These are phyloP conservation scores for Casuarius casuarius DNA, from an alignment of 2,113 vertebrate species.

Conservation along the genomic window DNA sequence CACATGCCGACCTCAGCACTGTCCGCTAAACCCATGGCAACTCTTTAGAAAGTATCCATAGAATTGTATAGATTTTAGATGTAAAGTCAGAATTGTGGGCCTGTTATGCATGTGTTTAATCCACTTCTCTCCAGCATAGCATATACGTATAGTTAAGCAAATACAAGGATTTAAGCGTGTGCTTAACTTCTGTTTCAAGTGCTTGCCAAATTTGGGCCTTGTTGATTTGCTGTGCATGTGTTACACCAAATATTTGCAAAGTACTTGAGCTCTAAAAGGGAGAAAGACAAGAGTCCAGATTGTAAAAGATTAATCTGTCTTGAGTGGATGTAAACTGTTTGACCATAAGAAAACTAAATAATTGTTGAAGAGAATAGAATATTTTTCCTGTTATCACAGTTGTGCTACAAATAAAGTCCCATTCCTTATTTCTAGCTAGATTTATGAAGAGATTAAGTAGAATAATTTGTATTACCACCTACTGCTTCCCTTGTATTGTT, in stretches of 20 bases:
- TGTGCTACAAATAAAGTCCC: background rate
- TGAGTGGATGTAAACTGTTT: background rate
- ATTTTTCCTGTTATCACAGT: background rate
- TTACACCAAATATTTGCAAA: constrained; percentile 11
- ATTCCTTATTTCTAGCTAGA: background rate
- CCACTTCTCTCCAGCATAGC: background rate
- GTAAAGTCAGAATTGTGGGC: background rate
- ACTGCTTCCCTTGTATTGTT: background rate
- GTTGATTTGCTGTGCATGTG: background rate
- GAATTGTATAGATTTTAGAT: background rate
- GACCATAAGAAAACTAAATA: background rate
- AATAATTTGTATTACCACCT: background rate
- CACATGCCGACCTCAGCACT: background rate
- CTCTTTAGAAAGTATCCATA: background rate
- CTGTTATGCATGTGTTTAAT: background rate
- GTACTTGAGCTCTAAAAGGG: background rate
- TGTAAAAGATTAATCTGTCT: constrained; percentile 15
- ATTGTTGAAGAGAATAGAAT: background rate
- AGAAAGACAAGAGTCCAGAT: background rate
- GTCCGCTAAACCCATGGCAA: background rate
- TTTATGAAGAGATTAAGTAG: background rate
- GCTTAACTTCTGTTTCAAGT: background rate
- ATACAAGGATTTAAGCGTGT: background rate
- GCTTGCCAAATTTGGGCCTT: background rate
- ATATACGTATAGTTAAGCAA: background rate